These are phyloP conservation scores for Aphelocoma coerulescens DNA, from an alignment of 2,113 vertebrate species.

Conservation along the genomic window DNA sequence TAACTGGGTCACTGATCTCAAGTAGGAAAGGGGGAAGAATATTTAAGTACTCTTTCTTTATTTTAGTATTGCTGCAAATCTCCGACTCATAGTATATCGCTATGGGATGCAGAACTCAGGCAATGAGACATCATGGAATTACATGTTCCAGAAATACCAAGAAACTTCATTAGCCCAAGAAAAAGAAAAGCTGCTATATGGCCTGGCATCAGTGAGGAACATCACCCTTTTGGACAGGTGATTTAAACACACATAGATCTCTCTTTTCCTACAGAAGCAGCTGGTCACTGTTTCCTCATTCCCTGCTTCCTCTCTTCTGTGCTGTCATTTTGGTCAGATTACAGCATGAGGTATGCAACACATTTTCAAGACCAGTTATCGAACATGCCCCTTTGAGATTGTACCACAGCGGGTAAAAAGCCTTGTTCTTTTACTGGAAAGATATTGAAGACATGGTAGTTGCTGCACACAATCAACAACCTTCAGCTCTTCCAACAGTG, in stretches of 20 bases:
- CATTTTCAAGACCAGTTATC: not conserved
- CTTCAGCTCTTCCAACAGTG: not conserved
- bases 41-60: not conserved
- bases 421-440: not conserved
- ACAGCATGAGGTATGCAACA: not conserved
- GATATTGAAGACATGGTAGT: not conserved
- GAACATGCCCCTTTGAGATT: not conserved
- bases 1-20: not conserved
- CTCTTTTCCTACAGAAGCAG: not conserved
- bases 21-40: not conserved
- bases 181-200: slow-evolving; percentile 94
- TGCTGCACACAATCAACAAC: not conserved
- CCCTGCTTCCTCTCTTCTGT: not conserved
- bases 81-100: slow-evolving; percentile 88
- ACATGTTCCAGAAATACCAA: slow-evolving; percentile 82
- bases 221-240: slow-evolving; percentile 82
- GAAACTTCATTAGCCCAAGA: slow-evolving; percentile 86
- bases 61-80: slow-evolving; percentile 81
- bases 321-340: not conserved
- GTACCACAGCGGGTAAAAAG: not conserved
- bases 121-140: slow-evolving; percentile 77
- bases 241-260: not conserved
- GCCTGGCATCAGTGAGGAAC: slow-evolving; percentile 85
- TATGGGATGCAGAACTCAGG: slow-evolving; percentile 90
- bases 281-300: not conserved